Evolutionary conservation across 1,140 invertebrate species (phyloP).

Genomic region (Chrysopa pallens): DNA sequence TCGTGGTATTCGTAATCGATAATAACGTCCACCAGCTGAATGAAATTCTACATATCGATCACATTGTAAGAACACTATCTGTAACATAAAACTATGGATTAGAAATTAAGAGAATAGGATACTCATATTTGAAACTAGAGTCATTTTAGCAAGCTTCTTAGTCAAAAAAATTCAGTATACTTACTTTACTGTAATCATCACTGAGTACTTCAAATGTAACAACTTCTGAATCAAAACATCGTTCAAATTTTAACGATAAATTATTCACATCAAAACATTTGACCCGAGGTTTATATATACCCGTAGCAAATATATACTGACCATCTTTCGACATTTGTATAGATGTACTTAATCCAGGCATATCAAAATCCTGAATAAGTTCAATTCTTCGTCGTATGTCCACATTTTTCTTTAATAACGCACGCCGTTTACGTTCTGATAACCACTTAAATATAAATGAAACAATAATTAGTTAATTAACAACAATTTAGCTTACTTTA

Average conservation of each 20-base stretch:
- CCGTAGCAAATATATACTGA: conserved; percentile 81
- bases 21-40: conserved; percentile 78
- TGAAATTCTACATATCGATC: conserved; percentile 92
- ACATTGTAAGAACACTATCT: conserved; percentile 64
- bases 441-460: conserved; percentile 60
- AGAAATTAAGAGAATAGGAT: neutral
- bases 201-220: conserved; percentile 72
- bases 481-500: neutral
- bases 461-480: neutral
- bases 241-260: conserved; percentile 94
- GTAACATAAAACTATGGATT: conserved; percentile 20
- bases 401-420: conserved; percentile 76
- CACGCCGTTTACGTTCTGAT: conserved; percentile 71
- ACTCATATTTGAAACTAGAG: too few relatives aligned
- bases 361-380: conserved; percentile 97
- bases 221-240: conserved; percentile 94
- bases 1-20: conserved; percentile 79
- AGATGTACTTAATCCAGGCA: conserved; percentile 82
- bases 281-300: conserved; percentile 91
- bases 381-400: conserved; percentile 82
- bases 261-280: conserved; percentile 94
- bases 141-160: too few relatives aligned
- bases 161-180: conserved; percentile 4
- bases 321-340: conserved; percentile 81
- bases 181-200: conserved; percentile 78